phyloP scores from a whole-genome alignment of 2,113 vertebrate species.

The Ciconia maguari region DNA sequence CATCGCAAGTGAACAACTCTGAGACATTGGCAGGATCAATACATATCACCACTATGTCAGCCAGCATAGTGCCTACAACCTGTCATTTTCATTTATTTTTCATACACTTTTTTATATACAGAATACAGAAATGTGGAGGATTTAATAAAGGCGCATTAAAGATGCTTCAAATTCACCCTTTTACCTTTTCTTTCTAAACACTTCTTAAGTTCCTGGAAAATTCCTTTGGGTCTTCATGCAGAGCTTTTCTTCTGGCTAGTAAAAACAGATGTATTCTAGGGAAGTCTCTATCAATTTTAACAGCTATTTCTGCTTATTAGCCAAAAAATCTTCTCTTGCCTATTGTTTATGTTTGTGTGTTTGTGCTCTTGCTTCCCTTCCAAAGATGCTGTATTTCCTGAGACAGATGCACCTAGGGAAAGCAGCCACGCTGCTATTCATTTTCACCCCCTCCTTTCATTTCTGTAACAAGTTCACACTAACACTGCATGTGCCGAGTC shows the following conservation, averaged over 20 bases:
- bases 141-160: neutral
- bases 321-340: neutral
- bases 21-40: neutral
- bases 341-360: neutral
- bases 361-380: neutral
- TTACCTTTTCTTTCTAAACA: neutral
- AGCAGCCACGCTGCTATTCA: neutral
- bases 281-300: neutral
- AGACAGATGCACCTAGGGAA: neutral
- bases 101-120: fast-evolving
- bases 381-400: neutral
- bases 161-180: neutral
- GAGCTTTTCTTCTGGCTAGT: neutral
- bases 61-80: neutral
- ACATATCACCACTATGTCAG: neutral
- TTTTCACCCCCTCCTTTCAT: neutral
- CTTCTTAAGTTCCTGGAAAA: neutral
- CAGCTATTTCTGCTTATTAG: neutral
- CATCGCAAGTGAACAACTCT: neutral
- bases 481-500: neutral
- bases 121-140: neutral
- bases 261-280: neutral
- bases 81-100: neutral
- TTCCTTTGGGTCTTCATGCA: neutral
- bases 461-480: neutral